Percentiles rank a stretch among this genome's conserved stretches.
These are phyloP conservation scores for Prochilodus magdalenae DNA, from an alignment of 2,113 vertebrate genomes.

Conservation along the genomic window DNA sequence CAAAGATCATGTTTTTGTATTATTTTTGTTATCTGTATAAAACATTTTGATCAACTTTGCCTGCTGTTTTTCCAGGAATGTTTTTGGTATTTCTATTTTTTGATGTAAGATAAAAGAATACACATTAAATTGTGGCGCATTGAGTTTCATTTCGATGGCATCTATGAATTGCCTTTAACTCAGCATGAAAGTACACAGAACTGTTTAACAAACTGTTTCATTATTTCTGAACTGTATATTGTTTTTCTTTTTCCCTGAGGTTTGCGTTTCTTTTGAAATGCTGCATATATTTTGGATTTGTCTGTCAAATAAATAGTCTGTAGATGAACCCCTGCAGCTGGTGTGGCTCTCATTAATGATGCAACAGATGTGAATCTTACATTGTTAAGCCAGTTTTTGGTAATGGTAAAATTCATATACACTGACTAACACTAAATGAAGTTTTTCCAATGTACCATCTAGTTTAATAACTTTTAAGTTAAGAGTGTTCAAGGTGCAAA, in stretches of 20 bases:
- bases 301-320: conserved; percentile 80
- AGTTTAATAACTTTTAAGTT: no score
- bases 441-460: no score
- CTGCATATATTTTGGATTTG: conserved; percentile 76
- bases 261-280: conserved; percentile 73
- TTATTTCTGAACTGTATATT: conserved; percentile 69
- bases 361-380: not conserved
- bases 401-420: no score
- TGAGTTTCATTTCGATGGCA: conserved; percentile 54
- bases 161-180: conserved; percentile 70
- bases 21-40: conserved; percentile 79
- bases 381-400: no score
- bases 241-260: conserved; percentile 61
- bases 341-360: conserved; percentile 15
- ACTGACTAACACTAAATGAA: no score
- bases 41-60: conserved; percentile 73
- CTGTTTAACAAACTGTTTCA: conserved; percentile 73
- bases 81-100: conserved; percentile 76
- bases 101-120: conserved; percentile 70
- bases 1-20: conserved; percentile 78
- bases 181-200: conserved; percentile 79
- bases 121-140: conserved; percentile 66
- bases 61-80: conserved; percentile 80
- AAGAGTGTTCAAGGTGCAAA: no score
- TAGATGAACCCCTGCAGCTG: conserved; percentile 63